Conservation (phyloP, 2,113 vertebrate species). For the Oreochromis tanganicae region DNA sequence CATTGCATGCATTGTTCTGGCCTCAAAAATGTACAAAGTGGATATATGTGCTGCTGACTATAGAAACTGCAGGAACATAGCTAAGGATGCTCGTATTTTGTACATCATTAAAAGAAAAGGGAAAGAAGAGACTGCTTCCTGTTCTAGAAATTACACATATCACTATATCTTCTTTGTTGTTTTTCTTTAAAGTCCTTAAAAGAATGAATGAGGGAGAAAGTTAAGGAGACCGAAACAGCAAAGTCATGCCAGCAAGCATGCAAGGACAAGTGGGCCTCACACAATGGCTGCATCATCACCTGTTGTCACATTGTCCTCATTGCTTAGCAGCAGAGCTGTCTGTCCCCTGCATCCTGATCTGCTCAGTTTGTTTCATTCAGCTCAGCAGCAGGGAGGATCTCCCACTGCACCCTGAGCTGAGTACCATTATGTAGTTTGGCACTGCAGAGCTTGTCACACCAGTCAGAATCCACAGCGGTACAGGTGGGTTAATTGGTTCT, state of each 20-base stretch:
- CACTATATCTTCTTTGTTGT: neutral
- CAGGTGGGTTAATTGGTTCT: constrained; percentile 51
- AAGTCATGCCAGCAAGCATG: neutral
- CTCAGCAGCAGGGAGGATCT: neutral
- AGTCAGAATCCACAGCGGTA: constrained; percentile 2
- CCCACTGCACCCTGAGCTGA: neutral
- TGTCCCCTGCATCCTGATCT: neutral
- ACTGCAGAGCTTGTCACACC: constrained; percentile 15
- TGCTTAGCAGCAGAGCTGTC: neutral
- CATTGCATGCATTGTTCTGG: too few species aligned
- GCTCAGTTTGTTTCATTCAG: neutral
- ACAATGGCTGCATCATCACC: constrained; percentile 5
- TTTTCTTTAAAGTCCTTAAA: neutral
- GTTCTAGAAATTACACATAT: neutral
- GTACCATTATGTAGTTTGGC: constrained; percentile 27
- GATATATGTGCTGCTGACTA: too few species aligned
- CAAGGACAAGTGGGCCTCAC: neutral
- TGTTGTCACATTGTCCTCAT: constrained; percentile 2
- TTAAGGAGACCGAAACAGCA: neutral
- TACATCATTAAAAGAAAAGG: neutral
- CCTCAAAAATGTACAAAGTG: too few species aligned
- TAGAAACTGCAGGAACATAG: neutral
- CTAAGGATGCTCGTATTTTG: neutral
- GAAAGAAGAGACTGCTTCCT: neutral
- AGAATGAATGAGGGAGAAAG: neutral